These are phyloP conservation scores for Euplagia quadripunctaria DNA, from an alignment of 2,888 invertebrate genomes.

Conservation along the genomic window DNA sequence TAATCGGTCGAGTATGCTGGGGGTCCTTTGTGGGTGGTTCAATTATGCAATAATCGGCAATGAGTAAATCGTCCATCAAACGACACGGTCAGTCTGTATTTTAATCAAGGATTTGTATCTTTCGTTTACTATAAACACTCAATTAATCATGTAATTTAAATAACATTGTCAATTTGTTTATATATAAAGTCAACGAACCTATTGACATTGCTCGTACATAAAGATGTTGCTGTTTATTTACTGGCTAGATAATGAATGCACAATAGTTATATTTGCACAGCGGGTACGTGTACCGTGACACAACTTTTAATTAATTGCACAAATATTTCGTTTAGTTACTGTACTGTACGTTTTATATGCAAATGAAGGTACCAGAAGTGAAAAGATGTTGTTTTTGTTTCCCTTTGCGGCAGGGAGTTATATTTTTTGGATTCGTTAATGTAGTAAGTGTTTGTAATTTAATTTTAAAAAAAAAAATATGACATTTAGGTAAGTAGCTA, in stretches of 20 bases:
- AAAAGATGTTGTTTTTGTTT: slow-evolving; percentile 79
- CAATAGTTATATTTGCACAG: slow-evolving; percentile 44
- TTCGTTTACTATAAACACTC: slow-evolving; percentile 30
- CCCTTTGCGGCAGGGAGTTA: slow-evolving; percentile 76
- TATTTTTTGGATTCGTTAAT: slow-evolving; percentile 78
- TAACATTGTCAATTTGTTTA: slow-evolving; percentile 45
- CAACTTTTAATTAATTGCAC: slow-evolving; percentile 23
- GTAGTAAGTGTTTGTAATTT: slow-evolving; percentile 67
- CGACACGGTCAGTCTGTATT: neutral
- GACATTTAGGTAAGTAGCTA: neutral
- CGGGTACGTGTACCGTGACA: slow-evolving; percentile 25
- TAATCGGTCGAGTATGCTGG: slow-evolving; percentile 70
- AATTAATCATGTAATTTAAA: slow-evolving; percentile 39
- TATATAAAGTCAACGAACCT: slow-evolving; percentile 48
- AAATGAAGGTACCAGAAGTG: slow-evolving; percentile 73
- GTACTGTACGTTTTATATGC: slow-evolving; percentile 49
- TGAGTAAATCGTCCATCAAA: slow-evolving; percentile 69
- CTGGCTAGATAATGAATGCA: slow-evolving; percentile 45
- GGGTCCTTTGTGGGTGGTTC: slow-evolving; percentile 82
- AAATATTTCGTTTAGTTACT: slow-evolving; percentile 18
- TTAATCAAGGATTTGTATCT: slow-evolving; percentile 1
- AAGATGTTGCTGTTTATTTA: slow-evolving; percentile 45
- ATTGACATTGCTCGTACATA: slow-evolving; percentile 47
- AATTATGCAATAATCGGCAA: slow-evolving; percentile 83
- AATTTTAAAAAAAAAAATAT: neutral